phyloP scores from a whole-genome alignment of 2,888 invertebrate genomes.

The Marasmarcha lunaedactyla region DNA sequence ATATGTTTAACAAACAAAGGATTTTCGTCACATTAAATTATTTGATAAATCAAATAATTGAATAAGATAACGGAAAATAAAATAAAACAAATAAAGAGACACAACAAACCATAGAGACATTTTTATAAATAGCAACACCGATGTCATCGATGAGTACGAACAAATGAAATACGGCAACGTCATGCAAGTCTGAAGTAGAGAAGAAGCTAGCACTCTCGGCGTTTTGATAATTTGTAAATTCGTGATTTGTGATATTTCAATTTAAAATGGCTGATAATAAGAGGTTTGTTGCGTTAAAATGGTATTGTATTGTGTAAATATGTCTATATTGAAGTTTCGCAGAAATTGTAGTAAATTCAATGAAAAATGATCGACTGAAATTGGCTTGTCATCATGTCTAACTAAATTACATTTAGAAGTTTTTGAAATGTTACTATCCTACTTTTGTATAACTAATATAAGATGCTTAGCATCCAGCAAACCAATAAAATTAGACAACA shows the following conservation, averaged over 20 bases:
- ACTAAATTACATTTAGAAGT: neutral
- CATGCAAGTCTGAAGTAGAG: constrained; percentile 44
- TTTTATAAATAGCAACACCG: neutral
- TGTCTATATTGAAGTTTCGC: too few species aligned
- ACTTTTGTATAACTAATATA: too few species aligned
- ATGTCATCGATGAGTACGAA: constrained; percentile 22
- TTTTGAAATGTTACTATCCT: too few species aligned
- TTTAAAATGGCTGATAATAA: constrained; percentile 69
- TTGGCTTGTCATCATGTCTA: constrained; percentile 70
- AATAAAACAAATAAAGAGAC: too few species aligned
- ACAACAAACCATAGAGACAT: neutral
- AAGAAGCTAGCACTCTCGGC: constrained; percentile 44
- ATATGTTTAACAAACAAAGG: too few species aligned
- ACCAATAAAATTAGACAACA: too few species aligned
- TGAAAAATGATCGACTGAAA: constrained; percentile 29
- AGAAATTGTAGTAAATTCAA: constrained; percentile 14
- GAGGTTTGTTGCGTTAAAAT: constrained; percentile 41
- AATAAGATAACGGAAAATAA: too few species aligned
- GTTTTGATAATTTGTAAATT: constrained; percentile 43
- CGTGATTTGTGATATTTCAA: constrained; percentile 37
- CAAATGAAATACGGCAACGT: constrained; percentile 73
- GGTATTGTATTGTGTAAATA: too few species aligned
- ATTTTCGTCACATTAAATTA: too few species aligned
- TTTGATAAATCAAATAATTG: too few species aligned
- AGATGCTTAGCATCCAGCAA: too few species aligned